Evolutionary conservation across 2,797 vertebrate genomes (phyloP).

Genomic region (Ctenosaura bakeri): DNA sequence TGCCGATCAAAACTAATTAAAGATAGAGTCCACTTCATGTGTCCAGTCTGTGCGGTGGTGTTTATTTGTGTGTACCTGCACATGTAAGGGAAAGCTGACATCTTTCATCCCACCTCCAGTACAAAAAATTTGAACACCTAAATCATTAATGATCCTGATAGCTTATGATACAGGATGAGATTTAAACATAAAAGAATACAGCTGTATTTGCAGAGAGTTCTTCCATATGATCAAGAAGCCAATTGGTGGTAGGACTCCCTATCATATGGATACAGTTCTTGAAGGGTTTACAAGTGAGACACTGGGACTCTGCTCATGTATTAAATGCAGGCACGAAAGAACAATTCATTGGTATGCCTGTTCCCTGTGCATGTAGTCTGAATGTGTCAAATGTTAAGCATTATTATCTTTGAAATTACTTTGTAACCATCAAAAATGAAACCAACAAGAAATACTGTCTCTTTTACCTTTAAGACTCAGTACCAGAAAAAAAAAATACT

Average conservation of each 20-base stretch:
- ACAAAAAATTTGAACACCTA: too few relatives aligned
- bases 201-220: not conserved
- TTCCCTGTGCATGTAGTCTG: not conserved
- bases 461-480: not conserved
- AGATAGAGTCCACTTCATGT: not conserved
- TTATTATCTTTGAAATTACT: not conserved
- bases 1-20: not conserved
- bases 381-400: not conserved
- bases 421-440: not conserved
- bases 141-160: too few relatives aligned
- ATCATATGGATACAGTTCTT: too few relatives aligned
- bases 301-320: not conserved
- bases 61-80: not conserved
- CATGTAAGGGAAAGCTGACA: not conserved
- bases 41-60: not conserved
- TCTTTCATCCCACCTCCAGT: too few relatives aligned
- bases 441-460: not conserved
- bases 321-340: not conserved
- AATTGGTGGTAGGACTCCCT: too few relatives aligned
- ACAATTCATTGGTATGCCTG: too few relatives aligned
- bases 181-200: not conserved
- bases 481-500: not conserved
- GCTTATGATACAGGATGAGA: too few relatives aligned
- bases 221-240: not conserved
- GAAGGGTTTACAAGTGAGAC: not conserved